phyloP scores from a whole-genome alignment of 2,888 invertebrate genomes.

The Drosophila melanosoma region DNA sequence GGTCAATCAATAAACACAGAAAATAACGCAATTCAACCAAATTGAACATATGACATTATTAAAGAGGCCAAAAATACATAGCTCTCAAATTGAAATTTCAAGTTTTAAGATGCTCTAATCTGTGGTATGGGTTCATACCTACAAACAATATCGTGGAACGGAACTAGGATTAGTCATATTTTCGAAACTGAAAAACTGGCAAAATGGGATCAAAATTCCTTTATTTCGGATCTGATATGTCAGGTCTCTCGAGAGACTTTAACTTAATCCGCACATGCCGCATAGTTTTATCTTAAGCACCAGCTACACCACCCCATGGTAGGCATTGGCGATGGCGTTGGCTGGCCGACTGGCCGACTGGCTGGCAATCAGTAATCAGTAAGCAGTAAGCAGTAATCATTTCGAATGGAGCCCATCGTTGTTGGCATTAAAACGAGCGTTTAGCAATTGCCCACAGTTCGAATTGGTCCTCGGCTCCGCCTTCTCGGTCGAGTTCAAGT shows the following conservation, averaged over 20 bases:
- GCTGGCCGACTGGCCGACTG: conserved; percentile 31
- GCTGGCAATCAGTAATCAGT: conserved; percentile 53
- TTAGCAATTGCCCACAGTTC: conserved; percentile 33
- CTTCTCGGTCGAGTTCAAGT: not conserved
- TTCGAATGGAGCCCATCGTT: conserved; percentile 43
- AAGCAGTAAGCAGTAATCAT: conserved; percentile 68
- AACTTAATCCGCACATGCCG: conserved; percentile 14
- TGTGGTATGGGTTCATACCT: not conserved
- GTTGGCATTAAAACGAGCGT: conserved; percentile 51
- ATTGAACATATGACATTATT: not conserved
- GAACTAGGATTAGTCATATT: not conserved
- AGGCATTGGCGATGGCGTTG: conserved; percentile 7
- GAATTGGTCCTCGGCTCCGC: not conserved
- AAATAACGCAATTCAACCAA: not conserved
- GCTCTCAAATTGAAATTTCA: not conserved
- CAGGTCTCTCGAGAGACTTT: not conserved
- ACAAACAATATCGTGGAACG: not conserved
- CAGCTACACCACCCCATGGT: not conserved
- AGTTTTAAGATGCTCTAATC: not conserved
- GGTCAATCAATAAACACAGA: conserved; percentile 20
- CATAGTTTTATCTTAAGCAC: conserved; percentile 28
- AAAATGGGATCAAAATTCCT: not conserved
- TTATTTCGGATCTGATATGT: not conserved
- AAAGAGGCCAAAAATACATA: not conserved
- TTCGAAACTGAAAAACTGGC: not conserved